phyloP scores from a whole-genome alignment of 1,140 invertebrate genomes.

The Phenacoccus solenopsis region DNA sequence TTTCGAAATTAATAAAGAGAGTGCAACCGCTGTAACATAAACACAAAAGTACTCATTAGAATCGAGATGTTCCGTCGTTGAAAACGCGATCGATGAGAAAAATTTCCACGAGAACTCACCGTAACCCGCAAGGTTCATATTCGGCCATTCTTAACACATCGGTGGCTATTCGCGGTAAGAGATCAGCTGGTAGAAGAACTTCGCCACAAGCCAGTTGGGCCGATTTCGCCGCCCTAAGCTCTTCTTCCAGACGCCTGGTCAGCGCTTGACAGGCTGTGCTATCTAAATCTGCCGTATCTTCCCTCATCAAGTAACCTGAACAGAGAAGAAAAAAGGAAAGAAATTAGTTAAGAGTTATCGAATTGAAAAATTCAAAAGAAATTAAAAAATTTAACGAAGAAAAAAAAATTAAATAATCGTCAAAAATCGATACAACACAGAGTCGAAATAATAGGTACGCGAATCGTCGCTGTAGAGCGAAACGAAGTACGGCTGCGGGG shows the following conservation, averaged over 20 bases:
- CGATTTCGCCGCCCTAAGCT: conserved; percentile 60
- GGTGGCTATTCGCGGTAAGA: conserved; percentile 56
- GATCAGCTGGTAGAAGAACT: conserved; percentile 62
- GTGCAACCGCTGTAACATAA: conserved; percentile 48
- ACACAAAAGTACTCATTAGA: conserved; percentile 20
- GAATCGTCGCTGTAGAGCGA: too few relatives aligned
- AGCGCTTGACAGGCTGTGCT: conserved; percentile 36
- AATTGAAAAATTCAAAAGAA: too few relatives aligned
- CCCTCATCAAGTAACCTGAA: conserved; percentile 23
- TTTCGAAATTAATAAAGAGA: conserved; percentile 60
- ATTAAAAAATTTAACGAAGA: not conserved
- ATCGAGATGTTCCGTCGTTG: not conserved
- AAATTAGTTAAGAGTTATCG: not conserved
- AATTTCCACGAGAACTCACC: conserved; percentile 32
- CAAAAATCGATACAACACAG: too few relatives aligned
- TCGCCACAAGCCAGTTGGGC: conserved; percentile 63
- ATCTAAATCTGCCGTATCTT: conserved; percentile 24
- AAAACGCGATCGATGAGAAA: too few relatives aligned
- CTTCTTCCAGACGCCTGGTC: conserved; percentile 55
- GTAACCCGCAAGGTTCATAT: conserved; percentile 68
- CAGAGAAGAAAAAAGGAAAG: not conserved
- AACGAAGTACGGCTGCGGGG: too few relatives aligned
- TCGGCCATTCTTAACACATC: conserved; percentile 66
- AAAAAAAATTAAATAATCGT: not conserved
- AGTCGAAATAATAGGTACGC: too few relatives aligned